Evolutionary conservation across 2,113 vertebrate genomes (phyloP).

Genomic region (Machaerirhynchus nigripectus): DNA sequence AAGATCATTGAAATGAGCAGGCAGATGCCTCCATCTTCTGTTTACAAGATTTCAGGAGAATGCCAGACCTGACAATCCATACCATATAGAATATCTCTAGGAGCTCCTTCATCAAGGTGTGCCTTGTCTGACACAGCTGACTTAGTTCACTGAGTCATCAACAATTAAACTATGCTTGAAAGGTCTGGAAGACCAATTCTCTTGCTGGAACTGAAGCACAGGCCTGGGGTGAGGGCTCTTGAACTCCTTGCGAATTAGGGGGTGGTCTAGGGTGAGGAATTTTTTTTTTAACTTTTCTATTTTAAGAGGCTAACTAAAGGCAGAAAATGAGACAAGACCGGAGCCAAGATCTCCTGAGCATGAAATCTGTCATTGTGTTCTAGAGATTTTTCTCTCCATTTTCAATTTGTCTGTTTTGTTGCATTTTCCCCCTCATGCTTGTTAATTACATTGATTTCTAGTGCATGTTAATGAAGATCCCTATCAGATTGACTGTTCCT

Average conservation of each 20-base stretch:
- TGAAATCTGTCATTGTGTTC: not conserved
- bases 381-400: not conserved
- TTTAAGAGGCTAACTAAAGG: not conserved
- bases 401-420: not conserved
- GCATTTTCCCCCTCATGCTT: accelerated
- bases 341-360: not conserved
- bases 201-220: not conserved
- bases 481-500: not conserved
- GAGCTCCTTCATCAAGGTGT: not conserved
- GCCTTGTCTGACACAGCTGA: not conserved
- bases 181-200: not conserved
- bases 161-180: not conserved
- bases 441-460: not conserved
- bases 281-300: not conserved
- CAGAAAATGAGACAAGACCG: not conserved
- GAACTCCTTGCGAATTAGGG: not conserved
- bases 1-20: not conserved
- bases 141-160: not conserved
- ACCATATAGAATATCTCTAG: not conserved
- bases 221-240: not conserved
- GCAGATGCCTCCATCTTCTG: accelerated
- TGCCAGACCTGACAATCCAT: not conserved
- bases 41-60: not conserved
- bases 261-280: not conserved
- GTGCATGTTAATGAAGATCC: not conserved